Conservation (phyloP, 2,888 invertebrate genomes). For the Dynastes maya region DNA sequence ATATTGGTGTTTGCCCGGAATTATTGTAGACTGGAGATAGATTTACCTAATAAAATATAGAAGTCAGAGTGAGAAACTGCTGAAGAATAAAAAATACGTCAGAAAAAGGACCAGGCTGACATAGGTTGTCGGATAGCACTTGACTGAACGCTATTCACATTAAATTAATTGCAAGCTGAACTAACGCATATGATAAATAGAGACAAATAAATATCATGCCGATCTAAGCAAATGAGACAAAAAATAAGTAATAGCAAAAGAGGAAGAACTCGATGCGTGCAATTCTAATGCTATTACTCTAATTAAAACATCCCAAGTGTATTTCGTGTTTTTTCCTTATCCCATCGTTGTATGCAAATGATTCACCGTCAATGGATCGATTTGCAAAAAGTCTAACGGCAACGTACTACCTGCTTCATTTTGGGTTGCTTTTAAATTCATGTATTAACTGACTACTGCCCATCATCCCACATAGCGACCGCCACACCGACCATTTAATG, state of each 20-base stretch:
- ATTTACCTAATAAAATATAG: too few relatives aligned
- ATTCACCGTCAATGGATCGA: conserved; percentile 46
- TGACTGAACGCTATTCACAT: too few relatives aligned
- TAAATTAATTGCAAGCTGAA: too few relatives aligned
- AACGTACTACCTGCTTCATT: conserved; percentile 32
- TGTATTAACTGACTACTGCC: conserved; percentile 36
- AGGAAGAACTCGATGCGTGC: conserved; percentile 39
- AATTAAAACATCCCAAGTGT: conserved; percentile 55
- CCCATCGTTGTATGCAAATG: conserved; percentile 52
- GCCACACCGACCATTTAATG: conserved; percentile 32
- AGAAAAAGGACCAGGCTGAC: too few relatives aligned
- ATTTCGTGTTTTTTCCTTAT: conserved; percentile 48
- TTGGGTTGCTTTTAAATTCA: conserved; percentile 42
- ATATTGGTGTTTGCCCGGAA: too few relatives aligned
- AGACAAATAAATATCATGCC: neutral
- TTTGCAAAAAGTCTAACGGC: conserved; percentile 41
- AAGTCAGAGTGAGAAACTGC: too few relatives aligned
- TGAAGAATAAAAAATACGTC: too few relatives aligned
- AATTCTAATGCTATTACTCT: conserved; percentile 57
- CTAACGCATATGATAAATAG: too few relatives aligned
- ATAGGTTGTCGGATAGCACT: too few relatives aligned
- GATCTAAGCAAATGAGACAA: conserved; percentile 1
- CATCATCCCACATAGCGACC: conserved; percentile 21
- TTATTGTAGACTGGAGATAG: too few relatives aligned
- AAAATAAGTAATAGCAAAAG: conserved; percentile 16